phyloP scores from a whole-genome alignment of 2,797 vertebrate species.

The Centroberyx gerrardi region DNA sequence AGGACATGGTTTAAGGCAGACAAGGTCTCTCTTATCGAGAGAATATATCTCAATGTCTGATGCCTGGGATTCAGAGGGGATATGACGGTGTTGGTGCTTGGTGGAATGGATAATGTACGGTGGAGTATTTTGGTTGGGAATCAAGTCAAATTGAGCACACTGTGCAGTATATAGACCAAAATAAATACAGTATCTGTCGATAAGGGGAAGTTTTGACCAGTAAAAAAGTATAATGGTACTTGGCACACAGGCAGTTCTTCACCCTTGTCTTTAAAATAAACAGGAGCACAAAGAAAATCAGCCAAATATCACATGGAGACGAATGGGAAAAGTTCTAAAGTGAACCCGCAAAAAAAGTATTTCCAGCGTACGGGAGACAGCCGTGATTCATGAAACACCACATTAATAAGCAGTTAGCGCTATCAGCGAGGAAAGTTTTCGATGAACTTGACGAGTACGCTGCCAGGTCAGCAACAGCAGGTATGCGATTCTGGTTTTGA shows the following conservation, averaged over 20 bases:
- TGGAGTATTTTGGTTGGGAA: constrained; percentile 60
- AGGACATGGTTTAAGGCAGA: constrained; percentile 74
- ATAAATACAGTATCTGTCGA: no score
- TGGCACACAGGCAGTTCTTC: not conserved
- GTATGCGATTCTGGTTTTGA: constrained; percentile 22
- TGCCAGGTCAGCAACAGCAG: constrained; percentile 16
- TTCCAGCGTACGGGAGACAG: not conserved
- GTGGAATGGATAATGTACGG: constrained; percentile 53
- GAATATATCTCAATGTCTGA: constrained; percentile 72
- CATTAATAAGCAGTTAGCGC: constrained; percentile 8
- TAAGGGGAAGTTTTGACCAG: no score
- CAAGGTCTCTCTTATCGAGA: constrained; percentile 72
- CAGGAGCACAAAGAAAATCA: not conserved
- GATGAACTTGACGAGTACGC: not conserved
- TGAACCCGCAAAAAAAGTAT: no score
- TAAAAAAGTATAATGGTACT: not conserved
- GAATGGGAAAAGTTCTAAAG: no score
- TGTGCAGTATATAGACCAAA: not conserved
- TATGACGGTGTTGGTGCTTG: constrained; percentile 58
- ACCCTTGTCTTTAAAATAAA: not conserved
- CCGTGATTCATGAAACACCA: not conserved
- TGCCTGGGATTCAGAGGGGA: constrained; percentile 69
- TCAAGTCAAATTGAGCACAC: constrained; percentile 20
- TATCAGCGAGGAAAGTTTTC: not conserved
- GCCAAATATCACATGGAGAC: not conserved